Percentiles rank a stretch among this genome's conserved stretches.
Evolutionary conservation across 2,888 invertebrate species (phyloP).

Genomic region (Coelopa pilipes): DNA sequence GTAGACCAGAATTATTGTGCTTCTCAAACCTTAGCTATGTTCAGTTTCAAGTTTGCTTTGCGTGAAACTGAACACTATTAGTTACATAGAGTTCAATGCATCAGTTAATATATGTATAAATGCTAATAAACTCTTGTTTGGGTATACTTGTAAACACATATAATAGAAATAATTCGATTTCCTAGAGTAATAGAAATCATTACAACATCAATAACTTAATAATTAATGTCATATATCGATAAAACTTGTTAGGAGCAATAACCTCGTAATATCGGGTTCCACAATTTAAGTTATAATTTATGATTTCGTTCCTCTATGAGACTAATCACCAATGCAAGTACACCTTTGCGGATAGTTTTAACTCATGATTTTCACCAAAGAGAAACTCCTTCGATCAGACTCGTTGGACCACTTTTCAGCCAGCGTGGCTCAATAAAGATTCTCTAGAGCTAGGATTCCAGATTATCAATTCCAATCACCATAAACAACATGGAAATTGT

Average conservation of each 20-base stretch:
- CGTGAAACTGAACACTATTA: no score
- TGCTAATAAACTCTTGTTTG: no score
- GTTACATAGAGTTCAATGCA: no score
- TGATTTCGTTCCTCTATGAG: not conserved
- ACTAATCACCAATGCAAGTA: not conserved
- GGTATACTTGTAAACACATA: no score
- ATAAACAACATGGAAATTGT: slow-evolving; percentile 12
- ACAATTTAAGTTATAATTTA: slow-evolving; percentile 15
- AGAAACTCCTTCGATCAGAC: not conserved
- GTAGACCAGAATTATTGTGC: no score
- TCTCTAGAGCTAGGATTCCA: not conserved
- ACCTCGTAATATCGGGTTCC: not conserved
- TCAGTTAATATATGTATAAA: no score
- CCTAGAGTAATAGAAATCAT: not conserved
- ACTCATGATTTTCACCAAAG: not conserved
- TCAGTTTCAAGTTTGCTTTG: no score
- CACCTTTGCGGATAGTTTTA: not conserved
- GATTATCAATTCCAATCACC: slow-evolving; percentile 24
- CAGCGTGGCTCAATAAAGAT: not conserved
- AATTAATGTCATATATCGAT: not conserved
- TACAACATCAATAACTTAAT: not conserved
- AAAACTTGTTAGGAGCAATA: not conserved
- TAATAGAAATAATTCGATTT: no score
- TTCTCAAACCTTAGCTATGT: no score
- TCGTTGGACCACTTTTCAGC: slow-evolving; percentile 10